Evolutionary conservation across 2,113 vertebrate genomes (phyloP).

Genomic region (Myocastor coypus): DNA sequence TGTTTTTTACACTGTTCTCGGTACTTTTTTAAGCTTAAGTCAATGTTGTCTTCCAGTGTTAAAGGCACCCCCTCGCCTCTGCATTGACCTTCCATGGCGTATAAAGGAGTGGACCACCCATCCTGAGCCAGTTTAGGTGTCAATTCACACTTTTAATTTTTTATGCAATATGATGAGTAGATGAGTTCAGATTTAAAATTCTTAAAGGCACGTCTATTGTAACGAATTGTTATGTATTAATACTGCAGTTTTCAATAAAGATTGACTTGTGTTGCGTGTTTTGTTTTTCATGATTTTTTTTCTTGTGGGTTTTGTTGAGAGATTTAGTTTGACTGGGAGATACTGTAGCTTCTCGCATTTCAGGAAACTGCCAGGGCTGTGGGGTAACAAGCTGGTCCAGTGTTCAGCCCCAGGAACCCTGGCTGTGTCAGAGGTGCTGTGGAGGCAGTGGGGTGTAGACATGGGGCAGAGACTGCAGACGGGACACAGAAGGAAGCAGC

Average conservation of each 20-base stretch:
- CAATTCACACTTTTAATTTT: conserved; percentile 90
- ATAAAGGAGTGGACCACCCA: conserved; percentile 86
- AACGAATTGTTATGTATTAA: conserved; percentile 93
- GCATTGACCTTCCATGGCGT: conserved; percentile 85
- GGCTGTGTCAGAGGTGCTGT: background rate
- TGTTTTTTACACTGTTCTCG: conserved; percentile 86
- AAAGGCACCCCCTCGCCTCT: conserved; percentile 87
- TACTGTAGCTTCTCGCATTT: background rate
- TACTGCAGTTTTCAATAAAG: conserved; percentile 94
- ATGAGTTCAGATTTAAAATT: conserved; percentile 90
- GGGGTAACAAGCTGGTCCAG: background rate
- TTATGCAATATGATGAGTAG: conserved; percentile 91
- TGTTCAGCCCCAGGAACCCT: background rate
- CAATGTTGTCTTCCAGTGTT: conserved; percentile 91
- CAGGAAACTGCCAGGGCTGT: background rate
- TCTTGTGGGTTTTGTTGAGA: background rate
- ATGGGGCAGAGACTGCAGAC: background rate
- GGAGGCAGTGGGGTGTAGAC: background rate
- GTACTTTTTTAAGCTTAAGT: conserved; percentile 89
- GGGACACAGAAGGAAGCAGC: background rate
- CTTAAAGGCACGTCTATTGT: conserved; percentile 93
- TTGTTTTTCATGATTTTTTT: conserved; percentile 53
- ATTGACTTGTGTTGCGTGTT: conserved; percentile 92
- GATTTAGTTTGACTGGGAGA: background rate
- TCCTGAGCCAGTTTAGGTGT: conserved; percentile 90